Evolutionary conservation across 2,888 invertebrate species (phyloP).

Genomic region (Metacarcinus magister): DNA sequence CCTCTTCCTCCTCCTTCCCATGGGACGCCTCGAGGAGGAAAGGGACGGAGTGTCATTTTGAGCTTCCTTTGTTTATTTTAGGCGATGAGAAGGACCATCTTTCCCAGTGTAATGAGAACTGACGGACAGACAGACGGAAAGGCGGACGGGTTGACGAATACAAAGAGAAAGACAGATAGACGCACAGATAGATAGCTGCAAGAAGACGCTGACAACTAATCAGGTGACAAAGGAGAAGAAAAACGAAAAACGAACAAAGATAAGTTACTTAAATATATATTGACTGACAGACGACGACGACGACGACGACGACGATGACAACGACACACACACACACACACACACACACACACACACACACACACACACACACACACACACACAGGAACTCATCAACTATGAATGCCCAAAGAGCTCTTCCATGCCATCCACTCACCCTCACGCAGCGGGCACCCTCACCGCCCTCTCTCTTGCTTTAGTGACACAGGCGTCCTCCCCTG

Average conservation of each 20-base stretch:
- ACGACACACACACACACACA: slow-evolving; percentile 32
- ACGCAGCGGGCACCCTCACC: background rate
- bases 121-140: background rate
- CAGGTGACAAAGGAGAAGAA: background rate
- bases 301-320: background rate
- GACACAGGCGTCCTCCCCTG: background rate
- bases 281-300: background rate
- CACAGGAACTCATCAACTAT: background rate
- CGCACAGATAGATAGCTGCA: background rate
- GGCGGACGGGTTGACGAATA: background rate
- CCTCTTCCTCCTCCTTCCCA: background rate
- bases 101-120: background rate
- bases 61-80: slow-evolving; percentile 3
- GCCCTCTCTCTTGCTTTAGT: background rate
- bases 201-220: background rate
- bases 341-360: slow-evolving; percentile 39
- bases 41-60: background rate
- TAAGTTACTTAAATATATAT: background rate
- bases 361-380: slow-evolving; percentile 32
- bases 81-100: background rate
- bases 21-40: background rate
- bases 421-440: background rate
- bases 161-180: background rate
- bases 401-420: slow-evolving; percentile 6
- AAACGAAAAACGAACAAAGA: background rate